Evolutionary conservation across 1,140 invertebrate genomes (phyloP).

Genomic region (Heterodera carotae): DNA sequence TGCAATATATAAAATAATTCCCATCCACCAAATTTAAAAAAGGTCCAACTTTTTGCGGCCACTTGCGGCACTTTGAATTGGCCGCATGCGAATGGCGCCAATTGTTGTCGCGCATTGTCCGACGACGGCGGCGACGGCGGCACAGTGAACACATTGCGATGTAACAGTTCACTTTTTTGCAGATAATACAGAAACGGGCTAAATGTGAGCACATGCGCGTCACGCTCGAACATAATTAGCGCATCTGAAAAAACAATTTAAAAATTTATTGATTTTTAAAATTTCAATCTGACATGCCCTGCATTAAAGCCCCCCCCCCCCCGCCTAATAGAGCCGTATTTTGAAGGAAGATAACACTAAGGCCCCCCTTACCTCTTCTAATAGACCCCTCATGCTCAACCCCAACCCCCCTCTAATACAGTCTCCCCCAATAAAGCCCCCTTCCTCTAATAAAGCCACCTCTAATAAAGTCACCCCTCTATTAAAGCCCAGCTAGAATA

Average conservation of each 20-base stretch:
- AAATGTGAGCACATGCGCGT: not conserved
- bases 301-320: no score
- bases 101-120: not conserved
- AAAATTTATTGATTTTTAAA: not conserved
- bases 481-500: no score
- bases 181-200: constrained; percentile 1
- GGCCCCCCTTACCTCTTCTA: no score
- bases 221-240: not conserved
- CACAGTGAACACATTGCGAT: constrained; percentile 2
- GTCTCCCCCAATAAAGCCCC: no score
- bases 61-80: constrained; percentile 5
- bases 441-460: no score
- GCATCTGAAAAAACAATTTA: not conserved
- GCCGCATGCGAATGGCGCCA: not conserved
- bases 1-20: not conserved
- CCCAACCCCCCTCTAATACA: no score
- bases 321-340: no score
- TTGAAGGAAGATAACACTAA: no score
- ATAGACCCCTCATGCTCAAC: no score
- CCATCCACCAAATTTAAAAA: not conserved
- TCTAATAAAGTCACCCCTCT: no score
- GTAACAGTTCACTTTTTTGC: not conserved
- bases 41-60: not conserved
- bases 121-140: not conserved
- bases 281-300: no score